phyloP scores from a whole-genome alignment of 2,113 vertebrate genomes.

The Cololabis saira region DNA sequence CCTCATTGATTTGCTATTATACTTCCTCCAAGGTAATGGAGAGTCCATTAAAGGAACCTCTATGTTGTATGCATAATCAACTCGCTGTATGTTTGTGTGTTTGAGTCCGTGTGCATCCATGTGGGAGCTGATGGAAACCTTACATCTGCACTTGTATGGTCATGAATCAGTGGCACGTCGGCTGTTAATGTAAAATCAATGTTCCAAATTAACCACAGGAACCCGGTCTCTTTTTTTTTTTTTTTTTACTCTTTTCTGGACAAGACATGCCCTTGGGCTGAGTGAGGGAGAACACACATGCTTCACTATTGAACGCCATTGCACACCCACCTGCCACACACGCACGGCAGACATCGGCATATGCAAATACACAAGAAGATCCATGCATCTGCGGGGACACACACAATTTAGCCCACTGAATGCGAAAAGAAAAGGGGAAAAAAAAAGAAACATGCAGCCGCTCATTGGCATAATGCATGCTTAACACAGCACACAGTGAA shows the following conservation, averaged over 20 bases:
- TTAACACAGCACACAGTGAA: constrained; percentile 17
- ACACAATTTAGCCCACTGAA: constrained; percentile 1
- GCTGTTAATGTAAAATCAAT: constrained; percentile 82
- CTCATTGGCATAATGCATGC: constrained; percentile 59
- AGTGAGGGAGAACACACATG: constrained; percentile 48
- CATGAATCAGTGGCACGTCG: constrained; percentile 72
- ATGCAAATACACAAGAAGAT: too few species aligned
- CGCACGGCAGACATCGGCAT: neutral
- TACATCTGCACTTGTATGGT: constrained; percentile 66
- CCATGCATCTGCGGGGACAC: constrained; percentile 1
- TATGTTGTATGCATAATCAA: constrained; percentile 77
- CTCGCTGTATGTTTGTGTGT: constrained; percentile 29
- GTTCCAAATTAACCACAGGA: constrained; percentile 79
- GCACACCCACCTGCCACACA: constrained; percentile 16
- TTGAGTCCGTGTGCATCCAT: constrained; percentile 3
- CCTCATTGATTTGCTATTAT: constrained; percentile 83
- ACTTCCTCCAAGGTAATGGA: constrained; percentile 75
- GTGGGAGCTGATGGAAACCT: constrained; percentile 45
- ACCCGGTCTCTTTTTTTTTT: constrained; percentile 51
- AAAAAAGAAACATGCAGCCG: constrained; percentile 21
- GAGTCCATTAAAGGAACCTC: constrained; percentile 80
- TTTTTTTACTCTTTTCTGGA: constrained; percentile 37
- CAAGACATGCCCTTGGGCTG: constrained; percentile 61
- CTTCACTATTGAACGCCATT: constrained; percentile 8
- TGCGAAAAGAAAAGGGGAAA: constrained; percentile 1